Evolutionary conservation across 2,888 invertebrate genomes (phyloP).

Genomic region (Sepiola atlantica): DNA sequence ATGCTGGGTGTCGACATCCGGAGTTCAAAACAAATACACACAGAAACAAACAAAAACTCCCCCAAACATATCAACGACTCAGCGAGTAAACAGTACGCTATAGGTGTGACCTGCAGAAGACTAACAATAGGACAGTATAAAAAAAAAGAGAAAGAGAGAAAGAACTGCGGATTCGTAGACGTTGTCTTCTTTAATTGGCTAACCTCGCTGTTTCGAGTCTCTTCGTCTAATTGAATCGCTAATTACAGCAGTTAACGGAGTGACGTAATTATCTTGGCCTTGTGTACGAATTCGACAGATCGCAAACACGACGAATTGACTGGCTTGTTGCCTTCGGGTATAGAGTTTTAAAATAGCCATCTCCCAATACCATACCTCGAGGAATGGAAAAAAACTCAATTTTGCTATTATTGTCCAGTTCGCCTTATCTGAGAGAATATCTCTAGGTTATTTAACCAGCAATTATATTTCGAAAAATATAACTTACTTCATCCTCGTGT

Average conservation of each 20-base stretch:
- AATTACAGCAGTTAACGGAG: slow-evolving; percentile 32
- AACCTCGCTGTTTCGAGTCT: not conserved
- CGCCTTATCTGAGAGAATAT: no score
- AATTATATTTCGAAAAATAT: no score
- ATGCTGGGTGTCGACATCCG: not conserved
- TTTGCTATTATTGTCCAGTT: no score
- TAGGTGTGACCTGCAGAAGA: not conserved
- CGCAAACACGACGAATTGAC: not conserved
- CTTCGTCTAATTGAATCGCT: slow-evolving; percentile 2
- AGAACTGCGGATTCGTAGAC: not conserved
- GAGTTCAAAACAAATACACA: not conserved
- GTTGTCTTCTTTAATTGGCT: slow-evolving; percentile 8
- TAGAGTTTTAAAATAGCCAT: not conserved
- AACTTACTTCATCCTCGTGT: no score
- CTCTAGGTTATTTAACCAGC: no score
- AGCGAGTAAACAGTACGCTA: not conserved
- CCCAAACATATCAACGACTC: no score
- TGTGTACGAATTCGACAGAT: not conserved
- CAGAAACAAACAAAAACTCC: not conserved
- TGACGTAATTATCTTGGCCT: not conserved
- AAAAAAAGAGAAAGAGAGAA: not conserved
- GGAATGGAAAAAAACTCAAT: no score
- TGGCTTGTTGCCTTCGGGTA: not conserved
- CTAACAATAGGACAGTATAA: not conserved
- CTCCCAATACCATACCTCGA: no score